Conservation (phyloP, 2,113 vertebrate species). For the Platanista minor region DNA sequence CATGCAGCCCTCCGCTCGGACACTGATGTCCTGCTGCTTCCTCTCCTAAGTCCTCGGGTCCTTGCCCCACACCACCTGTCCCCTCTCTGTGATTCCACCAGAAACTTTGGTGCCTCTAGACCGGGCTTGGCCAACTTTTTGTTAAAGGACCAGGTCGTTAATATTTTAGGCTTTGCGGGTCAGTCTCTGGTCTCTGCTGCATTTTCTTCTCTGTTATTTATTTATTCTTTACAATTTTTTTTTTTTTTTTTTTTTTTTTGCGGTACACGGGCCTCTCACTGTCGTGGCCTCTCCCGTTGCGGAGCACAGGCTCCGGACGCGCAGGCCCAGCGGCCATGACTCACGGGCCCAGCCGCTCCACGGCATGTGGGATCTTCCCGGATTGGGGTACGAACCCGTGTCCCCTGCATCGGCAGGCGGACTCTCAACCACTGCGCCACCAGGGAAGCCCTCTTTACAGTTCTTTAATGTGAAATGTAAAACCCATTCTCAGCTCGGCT, state of each 20-base stretch:
- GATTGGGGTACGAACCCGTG: no score
- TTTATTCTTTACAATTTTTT: background rate
- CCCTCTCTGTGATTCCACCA: background rate
- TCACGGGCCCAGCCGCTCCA: no score
- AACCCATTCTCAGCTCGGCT: background rate
- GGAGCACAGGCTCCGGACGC: no score
- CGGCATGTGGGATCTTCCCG: no score
- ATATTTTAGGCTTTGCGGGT: background rate
- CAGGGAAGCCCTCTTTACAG: fast-evolving
- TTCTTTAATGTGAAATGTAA: background rate
- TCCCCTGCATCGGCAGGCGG: no score
- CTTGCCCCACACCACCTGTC: fast-evolving
- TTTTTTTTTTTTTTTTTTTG: no score
- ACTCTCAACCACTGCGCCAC: no score
- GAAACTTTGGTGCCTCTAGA: fast-evolving
- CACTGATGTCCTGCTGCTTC: no score
- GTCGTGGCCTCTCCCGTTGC: no score
- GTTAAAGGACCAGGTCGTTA: background rate
- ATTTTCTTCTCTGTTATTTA: background rate
- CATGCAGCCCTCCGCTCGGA: fast-evolving
- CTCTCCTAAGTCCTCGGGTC: background rate
- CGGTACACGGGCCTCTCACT: no score
- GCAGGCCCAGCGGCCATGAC: no score
- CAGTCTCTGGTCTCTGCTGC: background rate
- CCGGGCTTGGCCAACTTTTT: fast-evolving